A percentile compares a stretch with the other conserved stretches of the same genome.
Evolutionary conservation across 2,888 invertebrate species (phyloP).

Genomic region (Cataglyphis rosenhaueri): DNA sequence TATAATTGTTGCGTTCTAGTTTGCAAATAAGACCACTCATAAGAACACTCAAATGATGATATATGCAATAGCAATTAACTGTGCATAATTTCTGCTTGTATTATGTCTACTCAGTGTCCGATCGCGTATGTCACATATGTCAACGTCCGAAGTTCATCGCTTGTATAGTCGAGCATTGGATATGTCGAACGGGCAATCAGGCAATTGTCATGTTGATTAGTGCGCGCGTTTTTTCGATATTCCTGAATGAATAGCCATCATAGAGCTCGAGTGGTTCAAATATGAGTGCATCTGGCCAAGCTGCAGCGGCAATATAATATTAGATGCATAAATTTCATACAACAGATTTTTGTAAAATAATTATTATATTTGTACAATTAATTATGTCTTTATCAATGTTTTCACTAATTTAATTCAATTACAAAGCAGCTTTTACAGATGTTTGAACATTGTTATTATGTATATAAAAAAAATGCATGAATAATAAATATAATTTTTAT

Average conservation of each 20-base stretch:
- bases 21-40: neutral
- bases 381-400: neutral
- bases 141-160: slow-evolving; percentile 25
- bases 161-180: slow-evolving; percentile 3
- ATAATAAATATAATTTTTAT: neutral
- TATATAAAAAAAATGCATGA: neutral
- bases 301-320: neutral
- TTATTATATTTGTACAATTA: neutral
- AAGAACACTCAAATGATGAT: slow-evolving; percentile 16
- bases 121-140: slow-evolving; percentile 32
- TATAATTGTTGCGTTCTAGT: slow-evolving; percentile 20
- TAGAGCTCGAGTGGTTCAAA: slow-evolving; percentile 21
- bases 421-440: neutral
- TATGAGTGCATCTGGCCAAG: neutral
- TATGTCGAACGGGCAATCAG: slow-evolving; percentile 33
- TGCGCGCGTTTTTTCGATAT: slow-evolving; percentile 35
- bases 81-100: slow-evolving; percentile 34
- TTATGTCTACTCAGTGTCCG: neutral
- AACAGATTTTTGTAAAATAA: neutral
- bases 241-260: slow-evolving; percentile 23
- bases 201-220: slow-evolving; percentile 42
- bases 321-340: neutral
- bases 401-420: neutral
- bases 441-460: neutral
- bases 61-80: slow-evolving; percentile 30